These are phyloP conservation scores for Oostethus manadensis DNA, from an alignment of 2,113 vertebrate species.

Conservation along the genomic window DNA sequence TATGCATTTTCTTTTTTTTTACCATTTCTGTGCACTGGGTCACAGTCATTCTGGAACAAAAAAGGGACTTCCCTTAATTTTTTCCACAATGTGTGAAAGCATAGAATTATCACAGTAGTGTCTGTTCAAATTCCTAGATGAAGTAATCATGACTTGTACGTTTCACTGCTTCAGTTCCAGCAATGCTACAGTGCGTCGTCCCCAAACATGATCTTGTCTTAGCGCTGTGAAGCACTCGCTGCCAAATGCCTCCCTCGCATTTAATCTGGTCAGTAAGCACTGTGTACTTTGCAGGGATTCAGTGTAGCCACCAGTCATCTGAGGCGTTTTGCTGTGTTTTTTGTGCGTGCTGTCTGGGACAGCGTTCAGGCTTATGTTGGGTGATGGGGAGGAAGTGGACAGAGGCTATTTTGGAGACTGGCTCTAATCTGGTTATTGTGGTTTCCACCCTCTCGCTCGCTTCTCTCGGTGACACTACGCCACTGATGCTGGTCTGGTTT, in stretches of 20 bases:
- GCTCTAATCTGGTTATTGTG: constrained; percentile 55
- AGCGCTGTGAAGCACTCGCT: background rate
- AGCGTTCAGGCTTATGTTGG: constrained; percentile 41
- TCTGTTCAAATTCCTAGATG: too few relatives aligned
- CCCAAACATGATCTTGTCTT: background rate
- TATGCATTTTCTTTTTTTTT: too few relatives aligned
- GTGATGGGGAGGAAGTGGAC: constrained; percentile 45
- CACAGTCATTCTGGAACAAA: too few relatives aligned
- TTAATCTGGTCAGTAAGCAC: background rate
- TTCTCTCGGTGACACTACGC: constrained; percentile 27
- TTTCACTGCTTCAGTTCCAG: too few relatives aligned
- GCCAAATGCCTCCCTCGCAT: background rate
- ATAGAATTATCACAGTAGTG: too few relatives aligned
- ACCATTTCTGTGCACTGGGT: too few relatives aligned
- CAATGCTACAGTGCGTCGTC: too few relatives aligned
- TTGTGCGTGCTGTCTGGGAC: constrained; percentile 22
- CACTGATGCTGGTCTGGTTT: constrained; percentile 9
- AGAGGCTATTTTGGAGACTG: constrained; percentile 52
- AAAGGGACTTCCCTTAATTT: too few relatives aligned
- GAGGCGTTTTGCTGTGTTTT: constrained; percentile 11
- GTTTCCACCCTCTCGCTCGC: constrained; percentile 37
- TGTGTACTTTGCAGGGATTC: background rate
- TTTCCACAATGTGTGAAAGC: too few relatives aligned
- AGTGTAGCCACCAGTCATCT: constrained; percentile 1
- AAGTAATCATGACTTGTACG: too few relatives aligned